Percentiles rank a stretch among this genome's conserved stretches.
Conservation (phyloP, 2,113 vertebrate genomes). For the Cololabis saira region DNA sequence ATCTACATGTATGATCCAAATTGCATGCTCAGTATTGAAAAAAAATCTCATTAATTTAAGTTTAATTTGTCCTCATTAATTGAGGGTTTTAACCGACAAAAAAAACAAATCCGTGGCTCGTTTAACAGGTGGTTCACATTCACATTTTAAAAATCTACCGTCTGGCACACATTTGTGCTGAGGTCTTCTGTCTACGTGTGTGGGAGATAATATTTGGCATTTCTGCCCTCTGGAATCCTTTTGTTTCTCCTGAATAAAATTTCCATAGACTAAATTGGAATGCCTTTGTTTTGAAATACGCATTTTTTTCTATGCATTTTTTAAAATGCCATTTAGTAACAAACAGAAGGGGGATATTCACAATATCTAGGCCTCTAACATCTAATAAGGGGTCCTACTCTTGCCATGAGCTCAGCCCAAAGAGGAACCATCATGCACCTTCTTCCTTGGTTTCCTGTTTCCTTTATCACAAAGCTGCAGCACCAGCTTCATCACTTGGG, state of each 20-base stretch:
- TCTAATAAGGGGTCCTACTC: constrained; percentile 22
- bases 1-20: no score
- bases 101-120: constrained; percentile 50
- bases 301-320: constrained; percentile 1
- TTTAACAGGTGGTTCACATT: constrained; percentile 70
- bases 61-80: constrained; percentile 18
- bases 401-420: constrained; percentile 45
- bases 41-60: no score
- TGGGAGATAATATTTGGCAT: constrained; percentile 52
- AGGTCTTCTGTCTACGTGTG: constrained; percentile 45
- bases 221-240: constrained; percentile 30
- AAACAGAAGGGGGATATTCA: constrained; percentile 21
- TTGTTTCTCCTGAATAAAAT: constrained; percentile 35
- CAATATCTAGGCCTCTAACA: constrained; percentile 7
- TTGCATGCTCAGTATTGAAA: no score
- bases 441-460: constrained; percentile 27
- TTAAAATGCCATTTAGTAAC: background rate
- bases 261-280: constrained; percentile 18
- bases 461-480: constrained; percentile 35
- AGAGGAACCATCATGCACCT: constrained; percentile 28
- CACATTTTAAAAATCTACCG: constrained; percentile 60
- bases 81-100: constrained; percentile 31
- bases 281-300: constrained; percentile 16
- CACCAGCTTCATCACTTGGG: constrained; percentile 15
- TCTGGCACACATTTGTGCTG: constrained; percentile 48